Base-by-base conservation (phyloP, 2,888 invertebrate species). In the Lochmaea crataegi region DNA sequence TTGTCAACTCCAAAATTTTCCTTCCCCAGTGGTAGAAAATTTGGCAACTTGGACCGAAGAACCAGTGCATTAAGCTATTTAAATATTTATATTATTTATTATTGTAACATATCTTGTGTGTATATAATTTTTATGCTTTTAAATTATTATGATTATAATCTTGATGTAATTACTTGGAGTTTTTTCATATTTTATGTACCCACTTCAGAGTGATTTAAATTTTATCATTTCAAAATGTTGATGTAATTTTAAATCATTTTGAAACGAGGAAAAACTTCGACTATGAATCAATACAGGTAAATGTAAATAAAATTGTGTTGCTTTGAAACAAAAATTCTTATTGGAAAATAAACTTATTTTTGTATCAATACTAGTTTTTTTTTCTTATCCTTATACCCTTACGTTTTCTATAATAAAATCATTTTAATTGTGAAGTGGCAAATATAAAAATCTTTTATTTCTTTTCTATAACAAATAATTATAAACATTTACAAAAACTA, bases 11-110 rank as follows among this genome's bases (percentile, higher is more conserved):
- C 6, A 32, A 32, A 32, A 32, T 32, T 32, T 26, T 26, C 26
- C 26, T 1, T 32, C 6, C 32, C 32, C 32, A 7, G 5, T 32
- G 1, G 7, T 32, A 32, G 32, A 32, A 32, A 32, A 7, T 38
- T 7, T 9, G 32, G 9, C 32, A 9, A 1, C 32, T 38, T 38
- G 1, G 9, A 7, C 7, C 2, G 3, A 16, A 2, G 2, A 53
- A 53, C 53, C 18, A 18, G 53, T 18, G 18, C 53, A 16, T 53
- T 18, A 53, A n/a, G 16, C 5, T 61, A 61, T 61, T n/a, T 60
- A 14, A 7, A 11, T 63, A 63, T 63, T 63, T 63, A 63, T 63
- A 42, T 18, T 69, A 72, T 71, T 76, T 70, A 72, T 72, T 72
- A 11, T 67, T 56, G 58, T 72, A 51, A 45, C 57, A 72, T 45